Evolutionary conservation across 1,140 invertebrate species (phyloP).

Genomic region (Procambarus clarkii): DNA sequence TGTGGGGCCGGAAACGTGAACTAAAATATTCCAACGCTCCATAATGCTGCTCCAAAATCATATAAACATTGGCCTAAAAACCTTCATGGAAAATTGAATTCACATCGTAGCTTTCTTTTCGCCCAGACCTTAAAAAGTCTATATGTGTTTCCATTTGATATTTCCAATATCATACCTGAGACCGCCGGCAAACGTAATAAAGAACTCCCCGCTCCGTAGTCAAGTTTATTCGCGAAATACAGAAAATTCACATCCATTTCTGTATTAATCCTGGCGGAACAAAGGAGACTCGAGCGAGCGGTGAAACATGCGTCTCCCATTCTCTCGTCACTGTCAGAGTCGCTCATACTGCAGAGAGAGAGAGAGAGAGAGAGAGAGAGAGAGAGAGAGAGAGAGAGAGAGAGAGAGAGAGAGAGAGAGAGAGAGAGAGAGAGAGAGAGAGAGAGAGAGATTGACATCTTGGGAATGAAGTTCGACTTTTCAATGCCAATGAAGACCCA

Average conservation of each 20-base stretch:
- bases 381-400: conserved; percentile 2
- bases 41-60: too few species aligned
- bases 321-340: too few species aligned
- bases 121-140: background rate
- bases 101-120: background rate
- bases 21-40: too few species aligned
- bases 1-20: too few species aligned
- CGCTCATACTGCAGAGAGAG: background rate
- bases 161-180: conserved; percentile 14
- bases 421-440: too few species aligned
- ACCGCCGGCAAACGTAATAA: background rate
- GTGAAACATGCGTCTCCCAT: too few species aligned
- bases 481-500: too few species aligned
- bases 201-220: background rate
- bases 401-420: background rate
- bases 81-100: background rate
- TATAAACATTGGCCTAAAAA: background rate
- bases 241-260: background rate
- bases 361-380: background rate
- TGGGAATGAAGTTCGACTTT: too few species aligned
- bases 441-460: too few species aligned
- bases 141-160: conserved; percentile 16
- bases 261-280: background rate
- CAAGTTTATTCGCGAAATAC: background rate
- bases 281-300: background rate